Conservation (phyloP, 2,888 invertebrate species). For the Coelinius sp. region DNA sequence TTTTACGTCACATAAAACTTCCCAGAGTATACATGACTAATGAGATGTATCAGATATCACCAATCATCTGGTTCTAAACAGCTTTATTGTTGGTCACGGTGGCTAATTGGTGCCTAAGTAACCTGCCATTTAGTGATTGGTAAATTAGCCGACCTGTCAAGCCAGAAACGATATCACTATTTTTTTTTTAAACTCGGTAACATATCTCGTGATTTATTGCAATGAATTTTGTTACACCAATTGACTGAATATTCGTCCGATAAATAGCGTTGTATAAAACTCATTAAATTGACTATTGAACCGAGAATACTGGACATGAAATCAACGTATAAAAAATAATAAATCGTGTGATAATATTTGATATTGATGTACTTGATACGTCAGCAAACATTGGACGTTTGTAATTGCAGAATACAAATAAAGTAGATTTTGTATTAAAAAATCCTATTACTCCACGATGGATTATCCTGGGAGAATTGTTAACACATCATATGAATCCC, state of each 20-base stretch:
- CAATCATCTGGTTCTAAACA: slow-evolving; percentile 10
- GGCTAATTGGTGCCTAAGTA: slow-evolving; percentile 41
- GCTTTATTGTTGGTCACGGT: slow-evolving; percentile 49
- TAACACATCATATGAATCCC: slow-evolving; percentile 16
- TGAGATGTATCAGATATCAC: slow-evolving; percentile 6
- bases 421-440: neutral
- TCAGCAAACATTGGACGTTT: slow-evolving; percentile 22
- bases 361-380: slow-evolving; percentile 20
- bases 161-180: neutral
- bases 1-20: neutral
- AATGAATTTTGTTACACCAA: neutral
- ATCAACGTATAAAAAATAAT: slow-evolving; percentile 14
- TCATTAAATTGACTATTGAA: slow-evolving; percentile 19
- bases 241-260: neutral
- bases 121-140: slow-evolving; percentile 45
- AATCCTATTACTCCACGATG: neutral
- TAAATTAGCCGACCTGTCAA: slow-evolving; percentile 32
- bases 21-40: neutral
- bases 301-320: neutral
- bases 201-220: slow-evolving; percentile 26
- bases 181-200: neutral
- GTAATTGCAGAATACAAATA: neutral
- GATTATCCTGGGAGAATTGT: slow-evolving; percentile 14
- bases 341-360: slow-evolving; percentile 23
- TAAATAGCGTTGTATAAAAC: neutral